Base-by-base conservation (phyloP, 1,140 invertebrate genomes). In the Drosophila obscura region DNA sequence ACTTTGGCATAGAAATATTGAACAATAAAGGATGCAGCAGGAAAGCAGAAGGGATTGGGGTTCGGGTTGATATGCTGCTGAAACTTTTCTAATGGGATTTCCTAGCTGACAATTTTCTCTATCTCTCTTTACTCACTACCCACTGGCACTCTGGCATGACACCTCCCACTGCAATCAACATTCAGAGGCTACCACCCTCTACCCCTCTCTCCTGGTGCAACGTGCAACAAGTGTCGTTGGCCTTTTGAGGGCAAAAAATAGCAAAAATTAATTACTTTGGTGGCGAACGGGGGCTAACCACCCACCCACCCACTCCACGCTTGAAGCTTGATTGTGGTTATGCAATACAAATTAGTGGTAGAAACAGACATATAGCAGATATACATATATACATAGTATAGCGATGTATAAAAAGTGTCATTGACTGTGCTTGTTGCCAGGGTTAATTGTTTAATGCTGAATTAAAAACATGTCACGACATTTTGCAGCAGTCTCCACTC, bases 391-490 rank as follows among this genome's bases (percentile, higher is more conserved):
- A 31, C 45, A 39, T 35, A 16, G 15, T 22, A 22, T 39, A 35
- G 35, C 46, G 22, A 9, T 22, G 13, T 39, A 57, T 2, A 43
- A 45, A 26, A 62, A 73, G 62, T 67, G 80, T 83, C 80, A 79
- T 63, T 79, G 80, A 79, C 80, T 79, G 80, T 46, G 63, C 60
- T 62, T 39, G 68, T 68, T 65, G 52, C 61, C 57, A 50, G 81
- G 81, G 81, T 84, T 81, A 84, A 84, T 84, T 84, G 81, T 67
- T 84, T 77, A 85, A 85, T 80, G 81, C 48, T 72, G 59, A 80
- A 82, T 63, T 71, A 75, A 55, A 50, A 56, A 53, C 44, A 24
- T 69, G 64, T 49, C 76, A 73, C 77, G 81, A 53, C 75, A 81
- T 59, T 77, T 85, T 76, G 51, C 52, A 63, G 43, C 59, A 7